Evolutionary conservation across 2,113 vertebrate species (phyloP), one percentile per base, ranked within the genome.

Genomic region (Cyprinodon brontotheroides): DNA sequence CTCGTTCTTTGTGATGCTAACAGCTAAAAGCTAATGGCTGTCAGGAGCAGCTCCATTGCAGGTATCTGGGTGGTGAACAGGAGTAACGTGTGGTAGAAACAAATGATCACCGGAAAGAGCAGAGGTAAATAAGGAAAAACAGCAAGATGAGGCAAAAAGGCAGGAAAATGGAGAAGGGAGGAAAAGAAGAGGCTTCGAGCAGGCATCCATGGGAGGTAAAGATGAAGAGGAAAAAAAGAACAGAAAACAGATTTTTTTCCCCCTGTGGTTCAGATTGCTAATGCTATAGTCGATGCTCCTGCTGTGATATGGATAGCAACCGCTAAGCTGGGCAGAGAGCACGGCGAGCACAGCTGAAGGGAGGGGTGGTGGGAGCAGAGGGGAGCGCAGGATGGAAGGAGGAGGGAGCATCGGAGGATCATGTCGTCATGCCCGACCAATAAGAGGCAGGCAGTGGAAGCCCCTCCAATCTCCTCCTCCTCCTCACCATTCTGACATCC

Each of bases 381-480:
- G 94, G 93, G 92, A 91, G 93, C 93, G 93, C 91, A 89, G 93
- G 92, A 83, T 69, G 84, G 90, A 91, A 88, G 80, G 87, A 72
- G 90, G 74, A 65, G 84, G 86, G 65, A 83, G 82, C 86, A 95
- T 96, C 95, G 81, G 0, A 92, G 95, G 95, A 96, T 91, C 94
- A 98, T 98, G 98, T 90, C 85, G 97, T 98, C 94, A 99, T 97
- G 89, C 84, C 93, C 92, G 95, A 87, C 97, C 98, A 99, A 98
- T 98, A 87, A 94, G 74, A 94, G 92, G 75, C 75, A 72, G 60
- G 81, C 92, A 94, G 95, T 91, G 92, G 88, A 95, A 91, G 70
- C 92, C 87, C 90, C 87, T 87, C 74, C 75, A 79, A 78, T 72
- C 61, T 72, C 83, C 77, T 70, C 79, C 57, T 45, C 69, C 45